These are phyloP conservation scores for Zosterops borbonicus DNA, from an alignment of 2,113 vertebrate species.

Conservation along the genomic window DNA sequence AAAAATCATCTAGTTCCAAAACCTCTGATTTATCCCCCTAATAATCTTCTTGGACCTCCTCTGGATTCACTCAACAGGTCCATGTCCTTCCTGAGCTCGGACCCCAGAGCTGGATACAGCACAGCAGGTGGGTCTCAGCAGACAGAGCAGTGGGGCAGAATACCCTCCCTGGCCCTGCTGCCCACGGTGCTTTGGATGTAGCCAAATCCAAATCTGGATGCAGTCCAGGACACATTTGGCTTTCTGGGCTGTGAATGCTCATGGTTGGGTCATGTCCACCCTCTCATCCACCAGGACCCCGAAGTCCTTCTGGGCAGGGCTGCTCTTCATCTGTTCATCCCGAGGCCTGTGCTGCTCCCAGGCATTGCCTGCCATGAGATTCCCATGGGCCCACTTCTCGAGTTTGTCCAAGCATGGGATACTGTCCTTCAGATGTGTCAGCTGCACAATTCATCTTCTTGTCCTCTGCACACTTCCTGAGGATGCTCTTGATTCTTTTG, in stretches of 20 bases:
- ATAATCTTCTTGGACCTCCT: neutral
- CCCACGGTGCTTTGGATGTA: neutral
- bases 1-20: neutral
- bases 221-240: rapidly evolving
- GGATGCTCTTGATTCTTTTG: neutral
- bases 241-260: neutral
- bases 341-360: neutral
- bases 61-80: rapidly evolving
- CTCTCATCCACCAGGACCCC: rapidly evolving
- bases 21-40: neutral
- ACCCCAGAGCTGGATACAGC: neutral
- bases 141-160: neutral
- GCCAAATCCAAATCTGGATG: neutral
- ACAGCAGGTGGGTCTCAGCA: rapidly evolving
- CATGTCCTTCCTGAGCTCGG: neutral
- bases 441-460: neutral
- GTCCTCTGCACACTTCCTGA: neutral
- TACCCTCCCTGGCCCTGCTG: neutral
- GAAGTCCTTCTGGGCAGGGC: rapidly evolving
- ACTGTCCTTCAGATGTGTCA: neutral
- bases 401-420: neutral
- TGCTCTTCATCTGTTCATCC: neutral
- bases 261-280: neutral
- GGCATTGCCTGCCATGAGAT: neutral
- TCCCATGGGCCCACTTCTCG: neutral